phyloP scores from a whole-genome alignment of 37 sponge, comb jelly and placozoan genomes.

The Chondrilla cf. caribensis region DNA sequence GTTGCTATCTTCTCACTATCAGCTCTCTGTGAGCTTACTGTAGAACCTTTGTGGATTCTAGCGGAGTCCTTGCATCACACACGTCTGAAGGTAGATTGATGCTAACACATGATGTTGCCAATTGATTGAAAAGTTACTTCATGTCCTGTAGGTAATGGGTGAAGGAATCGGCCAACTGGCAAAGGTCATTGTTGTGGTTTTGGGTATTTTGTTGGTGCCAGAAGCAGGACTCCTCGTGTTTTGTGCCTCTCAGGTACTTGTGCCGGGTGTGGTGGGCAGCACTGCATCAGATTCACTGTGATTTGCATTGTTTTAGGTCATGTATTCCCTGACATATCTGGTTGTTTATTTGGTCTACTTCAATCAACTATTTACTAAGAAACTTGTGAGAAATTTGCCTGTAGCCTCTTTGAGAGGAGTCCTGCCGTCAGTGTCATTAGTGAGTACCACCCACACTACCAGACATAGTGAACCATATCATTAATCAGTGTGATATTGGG shows the following conservation, averaged over 20 bases:
- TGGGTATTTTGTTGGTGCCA: conserved; percentile 37
- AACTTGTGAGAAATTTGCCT: conserved; percentile 37
- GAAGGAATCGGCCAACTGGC: conserved; percentile 64
- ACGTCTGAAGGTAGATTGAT: conserved; percentile 58
- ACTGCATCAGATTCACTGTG: no score
- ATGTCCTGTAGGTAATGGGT: conserved; percentile 47
- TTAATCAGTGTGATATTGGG: no score
- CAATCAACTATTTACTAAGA: neutral
- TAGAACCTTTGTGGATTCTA: conserved; percentile 84
- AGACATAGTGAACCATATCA: no score
- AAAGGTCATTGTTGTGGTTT: conserved; percentile 42
- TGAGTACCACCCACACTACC: neutral
- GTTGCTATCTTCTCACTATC: conserved; percentile 67
- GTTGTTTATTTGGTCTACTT: conserved; percentile 69
- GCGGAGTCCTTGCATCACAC: conserved; percentile 54
- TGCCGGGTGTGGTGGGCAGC: no score
- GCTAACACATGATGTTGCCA: neutral
- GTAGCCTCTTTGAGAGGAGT: conserved; percentile 28
- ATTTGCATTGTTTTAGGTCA: conserved; percentile 43
- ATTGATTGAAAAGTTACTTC: neutral
- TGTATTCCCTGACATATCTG: conserved; percentile 57
- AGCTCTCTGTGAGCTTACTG: conserved; percentile 71
- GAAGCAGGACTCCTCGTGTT: conserved; percentile 59
- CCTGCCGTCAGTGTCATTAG: conserved; percentile 39
- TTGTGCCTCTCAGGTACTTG: conserved; percentile 57